phyloP scores from a whole-genome alignment of 2,888 invertebrate species.

The Noctuana brunneofusca region DNA sequence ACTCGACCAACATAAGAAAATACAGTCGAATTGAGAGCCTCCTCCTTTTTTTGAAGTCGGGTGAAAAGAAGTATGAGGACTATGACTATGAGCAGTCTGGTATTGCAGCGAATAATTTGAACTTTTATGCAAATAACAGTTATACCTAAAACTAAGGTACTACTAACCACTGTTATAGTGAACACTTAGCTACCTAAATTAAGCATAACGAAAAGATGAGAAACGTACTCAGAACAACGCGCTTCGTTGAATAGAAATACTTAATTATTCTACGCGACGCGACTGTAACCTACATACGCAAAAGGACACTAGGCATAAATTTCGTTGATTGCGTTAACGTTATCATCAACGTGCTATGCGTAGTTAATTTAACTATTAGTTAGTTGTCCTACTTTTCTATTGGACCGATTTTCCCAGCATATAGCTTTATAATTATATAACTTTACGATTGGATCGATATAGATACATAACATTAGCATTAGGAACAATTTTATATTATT shows the following conservation, averaged over 20 bases:
- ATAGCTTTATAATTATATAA: too few relatives aligned
- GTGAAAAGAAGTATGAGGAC: too few relatives aligned
- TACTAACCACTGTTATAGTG: not conserved
- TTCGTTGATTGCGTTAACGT: constrained; percentile 54
- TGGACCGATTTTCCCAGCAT: not conserved
- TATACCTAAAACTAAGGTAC: too few relatives aligned
- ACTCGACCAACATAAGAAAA: too few relatives aligned
- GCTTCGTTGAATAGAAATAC: constrained; percentile 33
- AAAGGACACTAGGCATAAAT: constrained; percentile 57
- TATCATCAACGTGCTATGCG: constrained; percentile 35
- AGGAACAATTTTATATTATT: not conserved
- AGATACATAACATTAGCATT: too few relatives aligned
- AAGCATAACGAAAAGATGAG: not conserved
- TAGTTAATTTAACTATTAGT: constrained; percentile 26
- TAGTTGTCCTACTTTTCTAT: constrained; percentile 14
- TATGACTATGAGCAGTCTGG: too few relatives aligned
- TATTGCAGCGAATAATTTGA: too few relatives aligned
- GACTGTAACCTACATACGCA: constrained; percentile 41
- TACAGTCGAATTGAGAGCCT: too few relatives aligned
- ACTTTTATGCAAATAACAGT: too few relatives aligned
- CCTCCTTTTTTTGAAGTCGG: too few relatives aligned
- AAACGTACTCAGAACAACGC: constrained; percentile 1
- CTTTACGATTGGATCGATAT: too few relatives aligned
- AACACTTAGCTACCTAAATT: not conserved
- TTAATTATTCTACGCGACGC: constrained; percentile 49